A percentile compares a stretch with the other conserved stretches of the same genome.
phyloP scores from a whole-genome alignment of 2,113 vertebrate genomes.

The Dolichotis patagonum region DNA sequence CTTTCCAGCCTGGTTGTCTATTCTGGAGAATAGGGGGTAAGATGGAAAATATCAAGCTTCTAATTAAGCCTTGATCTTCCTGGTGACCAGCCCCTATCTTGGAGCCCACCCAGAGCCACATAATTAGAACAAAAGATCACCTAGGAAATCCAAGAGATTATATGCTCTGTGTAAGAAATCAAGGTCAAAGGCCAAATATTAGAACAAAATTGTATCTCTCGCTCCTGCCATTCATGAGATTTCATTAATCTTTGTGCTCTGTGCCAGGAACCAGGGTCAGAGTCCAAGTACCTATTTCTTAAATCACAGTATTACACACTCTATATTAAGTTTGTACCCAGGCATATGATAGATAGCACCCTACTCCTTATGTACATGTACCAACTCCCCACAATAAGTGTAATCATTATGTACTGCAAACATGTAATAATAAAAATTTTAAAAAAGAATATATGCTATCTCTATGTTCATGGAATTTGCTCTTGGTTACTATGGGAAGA shows the following conservation, averaged over 20 bases:
- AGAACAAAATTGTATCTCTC: not conserved
- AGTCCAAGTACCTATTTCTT: not conserved
- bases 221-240: not conserved
- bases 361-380: not conserved
- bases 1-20: not conserved
- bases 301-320: not conserved
- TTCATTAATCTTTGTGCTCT: not conserved
- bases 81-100: not conserved
- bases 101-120: not conserved
- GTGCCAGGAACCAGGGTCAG: not conserved
- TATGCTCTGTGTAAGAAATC: not conserved
- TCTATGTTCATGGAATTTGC: not conserved
- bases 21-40: not conserved
- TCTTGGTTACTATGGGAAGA: not conserved
- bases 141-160: not conserved
- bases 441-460: not conserved
- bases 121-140: not conserved
- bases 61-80: not conserved
- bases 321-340: not conserved
- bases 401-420: not conserved
- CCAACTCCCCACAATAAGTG: not conserved
- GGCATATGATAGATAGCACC: not conserved
- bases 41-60: not conserved
- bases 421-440: not conserved
- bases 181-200: not conserved